These are phyloP conservation scores for Therioaphis trifolii DNA, from an alignment of 2,888 invertebrate species.

Conservation along the genomic window DNA sequence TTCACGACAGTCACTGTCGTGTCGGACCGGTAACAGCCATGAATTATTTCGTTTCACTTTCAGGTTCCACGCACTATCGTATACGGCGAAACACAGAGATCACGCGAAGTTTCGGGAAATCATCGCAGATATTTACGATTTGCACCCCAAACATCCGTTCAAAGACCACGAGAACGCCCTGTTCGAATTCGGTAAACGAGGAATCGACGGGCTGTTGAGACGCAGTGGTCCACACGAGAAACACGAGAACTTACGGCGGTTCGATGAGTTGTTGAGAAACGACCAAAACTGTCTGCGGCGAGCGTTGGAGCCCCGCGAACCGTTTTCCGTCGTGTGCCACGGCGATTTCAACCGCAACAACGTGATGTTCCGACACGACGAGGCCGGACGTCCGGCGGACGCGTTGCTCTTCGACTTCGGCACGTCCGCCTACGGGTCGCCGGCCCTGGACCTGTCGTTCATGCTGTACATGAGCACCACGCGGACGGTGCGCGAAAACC, in stretches of 20 bases:
- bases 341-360: slow-evolving; percentile 66
- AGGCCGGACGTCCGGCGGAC: slow-evolving; percentile 50
- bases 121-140: neutral
- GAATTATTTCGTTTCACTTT: slow-evolving; percentile 36
- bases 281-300: neutral
- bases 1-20: too few species aligned
- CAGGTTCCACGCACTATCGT: slow-evolving; percentile 66
- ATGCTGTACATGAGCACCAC: slow-evolving; percentile 76
- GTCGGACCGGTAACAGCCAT: too few species aligned
- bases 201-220: neutral
- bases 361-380: slow-evolving; percentile 65
- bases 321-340: slow-evolving; percentile 65
- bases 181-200: neutral
- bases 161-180: neutral
- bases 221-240: neutral
- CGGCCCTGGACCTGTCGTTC: slow-evolving; percentile 74
- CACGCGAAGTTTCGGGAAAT: neutral
- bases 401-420: slow-evolving; percentile 65
- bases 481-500: slow-evolving; percentile 72
- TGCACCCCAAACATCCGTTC: neutral
- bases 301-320: slow-evolving; percentile 58
- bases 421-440: slow-evolving; percentile 70
- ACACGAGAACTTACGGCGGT: neutral
- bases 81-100: slow-evolving; percentile 64
- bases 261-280: neutral